Evolutionary conservation across 2,113 vertebrate genomes (phyloP).

Genomic region (Myrmecobius fasciatus): DNA sequence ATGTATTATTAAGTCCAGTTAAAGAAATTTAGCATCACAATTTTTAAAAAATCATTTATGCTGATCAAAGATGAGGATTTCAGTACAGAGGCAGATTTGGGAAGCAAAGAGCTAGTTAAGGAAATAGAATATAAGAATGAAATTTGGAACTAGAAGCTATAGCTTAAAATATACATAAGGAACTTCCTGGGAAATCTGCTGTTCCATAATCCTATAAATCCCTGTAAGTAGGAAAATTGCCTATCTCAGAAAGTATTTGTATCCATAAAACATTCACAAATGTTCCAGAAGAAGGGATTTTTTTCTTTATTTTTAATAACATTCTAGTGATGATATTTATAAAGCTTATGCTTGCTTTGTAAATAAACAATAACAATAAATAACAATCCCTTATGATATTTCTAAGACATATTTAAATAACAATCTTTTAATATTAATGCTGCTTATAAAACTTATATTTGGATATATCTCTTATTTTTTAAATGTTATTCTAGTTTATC

Average conservation of each 20-base stretch:
- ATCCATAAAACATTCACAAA: neutral
- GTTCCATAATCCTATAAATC: neutral
- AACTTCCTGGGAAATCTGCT: neutral
- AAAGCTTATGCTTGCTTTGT: neutral
- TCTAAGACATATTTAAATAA: neutral
- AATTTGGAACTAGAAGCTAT: too few relatives aligned
- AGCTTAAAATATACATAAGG: too few relatives aligned
- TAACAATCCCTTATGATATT: neutral
- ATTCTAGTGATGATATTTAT: neutral
- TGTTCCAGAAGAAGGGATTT: neutral
- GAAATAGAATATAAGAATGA: neutral
- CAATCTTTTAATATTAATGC: neutral
- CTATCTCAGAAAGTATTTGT: neutral
- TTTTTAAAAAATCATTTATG: neutral
- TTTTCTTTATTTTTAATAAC: neutral
- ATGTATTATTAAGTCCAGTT: neutral
- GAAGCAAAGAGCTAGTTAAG: neutral
- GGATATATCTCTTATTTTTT: neutral
- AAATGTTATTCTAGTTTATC: neutral
- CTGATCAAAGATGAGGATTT: neutral
- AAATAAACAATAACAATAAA: neutral
- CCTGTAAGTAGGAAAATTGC: neutral
- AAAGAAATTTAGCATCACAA: neutral
- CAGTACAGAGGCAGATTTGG: neutral
- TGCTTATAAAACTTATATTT: neutral